Evolutionary conservation across 2,113 vertebrate genomes (phyloP).

Genomic region (Phoenicopterus ruber): DNA sequence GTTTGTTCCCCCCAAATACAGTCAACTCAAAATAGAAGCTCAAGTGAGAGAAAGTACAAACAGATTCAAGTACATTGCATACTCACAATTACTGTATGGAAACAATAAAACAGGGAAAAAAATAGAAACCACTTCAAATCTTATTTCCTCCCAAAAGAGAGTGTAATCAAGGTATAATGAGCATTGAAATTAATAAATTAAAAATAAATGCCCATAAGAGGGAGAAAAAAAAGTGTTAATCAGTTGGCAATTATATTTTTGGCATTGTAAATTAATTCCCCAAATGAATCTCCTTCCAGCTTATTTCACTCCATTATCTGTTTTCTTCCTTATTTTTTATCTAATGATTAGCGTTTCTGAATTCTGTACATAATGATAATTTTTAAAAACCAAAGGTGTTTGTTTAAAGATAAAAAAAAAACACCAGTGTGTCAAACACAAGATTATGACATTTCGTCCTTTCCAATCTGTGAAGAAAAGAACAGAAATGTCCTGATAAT

Average conservation of each 20-base stretch:
- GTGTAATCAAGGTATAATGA: conserved; percentile 71
- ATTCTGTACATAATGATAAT: conserved; percentile 13
- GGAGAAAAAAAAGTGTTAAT: conserved; percentile 64
- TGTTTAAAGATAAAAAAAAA: conserved; percentile 43
- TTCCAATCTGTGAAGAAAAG: neutral
- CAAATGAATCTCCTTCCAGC: conserved; percentile 55
- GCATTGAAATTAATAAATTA: conserved; percentile 76
- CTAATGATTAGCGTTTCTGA: conserved; percentile 43
- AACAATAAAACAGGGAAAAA: conserved; percentile 52
- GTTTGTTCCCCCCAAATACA: conserved; percentile 21
- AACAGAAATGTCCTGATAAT: neutral
- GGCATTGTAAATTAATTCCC: conserved; percentile 72
- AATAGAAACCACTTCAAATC: conserved; percentile 65
- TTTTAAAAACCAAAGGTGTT: conserved; percentile 1
- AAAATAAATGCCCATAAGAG: conserved; percentile 73
- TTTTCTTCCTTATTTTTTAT: conserved; percentile 52
- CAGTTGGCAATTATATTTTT: conserved; percentile 72
- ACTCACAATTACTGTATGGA: conserved; percentile 52
- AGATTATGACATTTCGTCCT: neutral
- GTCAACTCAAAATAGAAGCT: conserved; percentile 65
- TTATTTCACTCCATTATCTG: conserved; percentile 44
- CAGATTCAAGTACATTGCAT: conserved; percentile 40
- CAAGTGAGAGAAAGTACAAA: conserved; percentile 39
- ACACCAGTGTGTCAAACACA: neutral
- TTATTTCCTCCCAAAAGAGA: conserved; percentile 67